Evolutionary conservation across 2,113 vertebrate species (phyloP).

Genomic region (Ammospiza nelsoni): DNA sequence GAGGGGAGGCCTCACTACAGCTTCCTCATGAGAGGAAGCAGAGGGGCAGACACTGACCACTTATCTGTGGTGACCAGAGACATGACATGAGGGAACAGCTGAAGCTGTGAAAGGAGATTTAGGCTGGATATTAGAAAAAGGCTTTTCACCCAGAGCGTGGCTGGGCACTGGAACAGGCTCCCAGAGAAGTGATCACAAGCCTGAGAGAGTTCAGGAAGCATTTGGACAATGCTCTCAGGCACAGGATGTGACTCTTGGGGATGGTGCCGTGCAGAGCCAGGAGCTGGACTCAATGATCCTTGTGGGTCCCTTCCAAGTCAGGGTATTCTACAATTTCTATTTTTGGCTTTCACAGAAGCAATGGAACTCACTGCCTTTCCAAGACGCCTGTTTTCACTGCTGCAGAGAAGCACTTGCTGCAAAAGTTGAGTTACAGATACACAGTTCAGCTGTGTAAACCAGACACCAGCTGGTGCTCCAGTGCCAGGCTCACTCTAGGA

Average conservation of each 20-base stretch:
- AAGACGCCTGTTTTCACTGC: fast-evolving
- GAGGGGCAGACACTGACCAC: background rate
- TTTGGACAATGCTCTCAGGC: background rate
- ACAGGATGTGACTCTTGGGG: background rate
- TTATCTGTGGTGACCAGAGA: background rate
- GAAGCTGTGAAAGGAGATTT: background rate
- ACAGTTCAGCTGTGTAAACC: background rate
- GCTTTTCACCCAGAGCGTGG: background rate
- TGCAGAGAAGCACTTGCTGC: background rate
- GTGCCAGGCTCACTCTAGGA: background rate
- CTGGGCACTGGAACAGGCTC: background rate
- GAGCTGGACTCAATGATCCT: background rate
- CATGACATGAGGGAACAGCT: background rate
- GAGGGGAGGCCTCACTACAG: background rate
- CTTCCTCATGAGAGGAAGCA: background rate
- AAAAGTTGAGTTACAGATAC: background rate
- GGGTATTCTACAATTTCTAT: background rate
- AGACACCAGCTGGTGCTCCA: background rate
- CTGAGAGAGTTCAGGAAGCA: fast-evolving
- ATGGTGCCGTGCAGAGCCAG: background rate
- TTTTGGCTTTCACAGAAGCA: background rate
- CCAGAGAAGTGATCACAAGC: background rate
- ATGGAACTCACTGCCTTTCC: background rate
- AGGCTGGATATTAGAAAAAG: background rate
- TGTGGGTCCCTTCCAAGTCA: background rate